A percentile compares a stretch with the other conserved stretches of the same genome.
Conservation (phyloP, 2,888 invertebrate genomes). For the Diadegma fenestrale region DNA sequence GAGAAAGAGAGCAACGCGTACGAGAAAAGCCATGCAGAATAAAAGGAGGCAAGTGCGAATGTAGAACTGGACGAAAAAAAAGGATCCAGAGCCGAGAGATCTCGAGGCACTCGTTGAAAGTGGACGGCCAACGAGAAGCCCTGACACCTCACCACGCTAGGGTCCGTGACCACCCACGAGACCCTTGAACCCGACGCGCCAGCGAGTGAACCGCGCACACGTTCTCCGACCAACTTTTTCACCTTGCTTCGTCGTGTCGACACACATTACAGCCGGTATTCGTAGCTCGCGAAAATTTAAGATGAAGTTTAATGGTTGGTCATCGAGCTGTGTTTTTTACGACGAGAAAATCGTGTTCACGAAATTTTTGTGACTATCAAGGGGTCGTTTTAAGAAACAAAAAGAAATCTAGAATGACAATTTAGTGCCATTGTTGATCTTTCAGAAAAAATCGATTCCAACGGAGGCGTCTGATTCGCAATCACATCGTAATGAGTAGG, state of each 20-base stretch:
- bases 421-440: neutral
- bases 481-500: neutral
- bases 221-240: conserved; percentile 19
- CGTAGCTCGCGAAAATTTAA: conserved; percentile 13
- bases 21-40: conserved; percentile 43
- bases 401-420: neutral
- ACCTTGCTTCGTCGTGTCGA: conserved; percentile 13
- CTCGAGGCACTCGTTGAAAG: conserved; percentile 56
- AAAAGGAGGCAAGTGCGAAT: conserved; percentile 16
- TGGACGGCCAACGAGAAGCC: conserved; percentile 51
- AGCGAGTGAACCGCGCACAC: conserved; percentile 30
- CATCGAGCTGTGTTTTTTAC: conserved; percentile 26
- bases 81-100: conserved; percentile 54
- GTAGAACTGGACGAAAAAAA: conserved; percentile 47
- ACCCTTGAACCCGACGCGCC: conserved; percentile 48
- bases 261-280: neutral
- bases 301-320: conserved; percentile 18
- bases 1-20: conserved; percentile 47
- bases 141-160: conserved; percentile 51
- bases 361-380: neutral
- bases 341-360: conserved; percentile 1
- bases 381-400: neutral
- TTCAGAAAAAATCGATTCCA: neutral
- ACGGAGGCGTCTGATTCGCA: neutral
- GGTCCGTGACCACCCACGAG: conserved; percentile 61